These are phyloP conservation scores for Macrostomum lignano DNA, from an alignment of 1,140 invertebrate genomes.

Conservation along the genomic window DNA sequence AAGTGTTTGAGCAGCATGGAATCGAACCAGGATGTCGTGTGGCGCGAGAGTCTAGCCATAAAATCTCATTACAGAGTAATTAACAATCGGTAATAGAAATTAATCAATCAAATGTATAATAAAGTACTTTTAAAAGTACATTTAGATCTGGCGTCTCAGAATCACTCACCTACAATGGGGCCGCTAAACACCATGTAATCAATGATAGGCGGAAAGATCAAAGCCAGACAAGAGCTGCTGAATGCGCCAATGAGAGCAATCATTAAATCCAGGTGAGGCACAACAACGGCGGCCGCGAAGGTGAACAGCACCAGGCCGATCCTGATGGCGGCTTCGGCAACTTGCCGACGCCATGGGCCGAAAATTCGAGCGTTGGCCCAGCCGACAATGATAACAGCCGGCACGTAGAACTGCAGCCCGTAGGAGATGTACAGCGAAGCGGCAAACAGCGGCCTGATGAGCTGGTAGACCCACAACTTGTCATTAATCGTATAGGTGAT, in stretches of 20 bases:
- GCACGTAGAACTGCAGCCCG: constrained; percentile 64
- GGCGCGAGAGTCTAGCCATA: too few species aligned
- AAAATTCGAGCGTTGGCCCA: constrained; percentile 30
- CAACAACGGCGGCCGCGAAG: constrained; percentile 47
- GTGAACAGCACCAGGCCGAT: constrained; percentile 42
- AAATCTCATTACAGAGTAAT: too few species aligned
- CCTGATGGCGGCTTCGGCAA: constrained; percentile 37
- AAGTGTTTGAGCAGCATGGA: too few species aligned
- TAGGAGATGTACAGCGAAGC: constrained; percentile 57
- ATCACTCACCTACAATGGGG: too few species aligned
- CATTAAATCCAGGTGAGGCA: constrained; percentile 56
- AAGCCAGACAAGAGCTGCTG: constrained; percentile 57
- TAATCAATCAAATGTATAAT: too few species aligned
- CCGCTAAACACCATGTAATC: too few species aligned
- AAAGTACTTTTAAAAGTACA: too few species aligned
- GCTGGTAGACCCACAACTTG: constrained; percentile 14
- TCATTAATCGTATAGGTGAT: constrained; percentile 45
- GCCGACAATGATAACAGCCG: constrained; percentile 47
- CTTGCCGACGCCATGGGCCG: constrained; percentile 7
- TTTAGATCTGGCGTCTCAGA: too few species aligned
- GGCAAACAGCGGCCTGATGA: constrained; percentile 52
- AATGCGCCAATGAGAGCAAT: constrained; percentile 68
- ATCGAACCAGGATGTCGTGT: too few species aligned
- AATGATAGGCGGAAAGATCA: constrained; percentile 60
- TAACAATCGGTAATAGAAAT: too few species aligned